A percentile compares a stretch with the other conserved stretches of the same genome.
Evolutionary conservation across 1,140 invertebrate genomes (phyloP).

Genomic region (Ptiloglossa arizonensis): DNA sequence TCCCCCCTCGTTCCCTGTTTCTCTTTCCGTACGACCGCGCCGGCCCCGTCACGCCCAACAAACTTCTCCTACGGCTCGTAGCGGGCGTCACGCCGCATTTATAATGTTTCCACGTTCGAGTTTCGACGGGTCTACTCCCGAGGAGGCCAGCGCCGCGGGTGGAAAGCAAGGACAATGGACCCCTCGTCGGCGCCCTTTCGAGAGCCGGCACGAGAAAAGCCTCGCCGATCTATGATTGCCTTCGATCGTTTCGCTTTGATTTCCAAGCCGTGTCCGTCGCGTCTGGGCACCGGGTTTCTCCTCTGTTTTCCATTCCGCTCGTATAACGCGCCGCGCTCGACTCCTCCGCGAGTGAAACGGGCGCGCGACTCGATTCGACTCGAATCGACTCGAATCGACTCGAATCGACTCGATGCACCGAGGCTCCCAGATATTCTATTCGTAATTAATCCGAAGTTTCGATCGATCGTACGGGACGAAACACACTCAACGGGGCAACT

Average conservation of each 20-base stretch:
- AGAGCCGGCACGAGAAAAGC: constrained; percentile 38
- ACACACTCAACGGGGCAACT: not conserved
- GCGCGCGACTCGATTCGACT: too few relatives aligned
- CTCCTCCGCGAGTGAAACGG: too few relatives aligned
- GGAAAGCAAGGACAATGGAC: constrained; percentile 61
- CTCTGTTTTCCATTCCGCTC: not conserved
- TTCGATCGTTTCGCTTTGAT: constrained; percentile 39
- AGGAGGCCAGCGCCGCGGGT: constrained; percentile 50
- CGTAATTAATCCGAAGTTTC: constrained; percentile 20
- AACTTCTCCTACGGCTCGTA: constrained; percentile 70
- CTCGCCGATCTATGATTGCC: constrained; percentile 52
- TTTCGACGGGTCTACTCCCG: constrained; percentile 71
- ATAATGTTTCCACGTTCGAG: constrained; percentile 81
- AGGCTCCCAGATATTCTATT: not conserved
- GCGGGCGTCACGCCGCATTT: constrained; percentile 78
- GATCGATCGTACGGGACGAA: not conserved
- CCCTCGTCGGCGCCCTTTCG: constrained; percentile 61
- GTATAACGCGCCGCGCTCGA: too few relatives aligned
- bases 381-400: not conserved
- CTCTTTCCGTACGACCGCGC: constrained; percentile 62
- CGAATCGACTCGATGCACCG: not conserved
- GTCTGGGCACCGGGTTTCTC: not conserved
- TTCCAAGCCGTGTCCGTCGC: not conserved
- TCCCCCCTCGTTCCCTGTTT: constrained; percentile 12
- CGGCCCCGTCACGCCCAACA: constrained; percentile 79